Percentiles rank a stretch among this genome's conserved stretches.
phyloP scores from a whole-genome alignment of 2,888 invertebrate genomes.

The Eupelmus urozonus region DNA sequence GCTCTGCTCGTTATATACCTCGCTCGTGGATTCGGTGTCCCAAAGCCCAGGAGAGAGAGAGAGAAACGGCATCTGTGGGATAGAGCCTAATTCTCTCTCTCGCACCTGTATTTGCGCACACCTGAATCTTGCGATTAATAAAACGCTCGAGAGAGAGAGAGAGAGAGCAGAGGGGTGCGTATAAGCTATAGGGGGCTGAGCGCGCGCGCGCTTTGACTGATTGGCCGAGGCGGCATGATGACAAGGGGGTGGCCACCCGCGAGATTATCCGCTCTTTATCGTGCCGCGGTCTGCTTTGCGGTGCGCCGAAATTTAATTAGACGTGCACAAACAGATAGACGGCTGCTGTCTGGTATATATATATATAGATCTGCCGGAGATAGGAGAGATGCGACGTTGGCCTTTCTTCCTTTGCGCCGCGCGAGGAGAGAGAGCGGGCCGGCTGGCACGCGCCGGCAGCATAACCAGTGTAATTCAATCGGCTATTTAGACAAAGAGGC shows the following conservation, averaged over 20 bases:
- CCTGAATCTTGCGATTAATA: constrained; percentile 67
- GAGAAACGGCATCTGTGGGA: too few relatives aligned
- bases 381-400: background rate
- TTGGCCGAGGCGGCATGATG: constrained; percentile 69
- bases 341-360: background rate
- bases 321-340: constrained; percentile 36
- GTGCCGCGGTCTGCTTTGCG: constrained; percentile 14
- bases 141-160: too few relatives aligned
- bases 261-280: constrained; percentile 70
- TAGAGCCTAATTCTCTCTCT: constrained; percentile 27
- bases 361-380: background rate
- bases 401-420: background rate
- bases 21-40: constrained; percentile 14
- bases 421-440: constrained; percentile 57
- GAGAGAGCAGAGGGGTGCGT: too few relatives aligned
- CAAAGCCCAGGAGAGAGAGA: too few relatives aligned
- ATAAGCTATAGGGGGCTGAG: constrained; percentile 6
- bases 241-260: constrained; percentile 71
- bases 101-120: constrained; percentile 76
- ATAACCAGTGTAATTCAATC: constrained; percentile 73
- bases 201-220: constrained; percentile 68
- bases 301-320: constrained; percentile 53
- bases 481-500: constrained; percentile 71
- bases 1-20: background rate
- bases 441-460: constrained; percentile 72